A percentile compares a stretch with the other conserved stretches of the same genome.
These are phyloP conservation scores for Alloscopus bannaensis DNA, from an alignment of 2,888 invertebrate genomes.

Conservation along the genomic window DNA sequence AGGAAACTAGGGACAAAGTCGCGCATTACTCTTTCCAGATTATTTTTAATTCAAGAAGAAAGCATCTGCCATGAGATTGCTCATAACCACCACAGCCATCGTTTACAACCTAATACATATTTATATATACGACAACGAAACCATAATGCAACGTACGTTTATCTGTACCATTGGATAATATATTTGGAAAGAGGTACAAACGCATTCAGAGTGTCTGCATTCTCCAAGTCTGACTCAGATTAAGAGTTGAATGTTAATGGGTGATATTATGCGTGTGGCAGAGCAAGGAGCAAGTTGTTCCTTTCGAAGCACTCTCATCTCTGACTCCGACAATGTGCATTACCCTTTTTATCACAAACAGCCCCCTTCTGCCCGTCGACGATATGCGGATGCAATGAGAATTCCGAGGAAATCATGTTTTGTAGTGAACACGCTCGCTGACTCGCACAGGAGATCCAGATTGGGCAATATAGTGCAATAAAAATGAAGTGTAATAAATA, in stretches of 20 bases:
- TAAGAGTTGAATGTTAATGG: conserved; percentile 55
- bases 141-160: too few species aligned
- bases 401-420: conserved; percentile 13
- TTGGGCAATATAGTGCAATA: conserved; percentile 6
- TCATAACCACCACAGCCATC: too few species aligned
- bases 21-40: too few species aligned
- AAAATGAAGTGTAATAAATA: conserved; percentile 22
- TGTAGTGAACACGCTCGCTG: too few species aligned
- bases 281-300: conserved; percentile 13
- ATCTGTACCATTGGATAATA: too few species aligned
- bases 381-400: conserved; percentile 6
- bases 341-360: neutral
- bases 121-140: too few species aligned
- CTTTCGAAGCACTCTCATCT: neutral
- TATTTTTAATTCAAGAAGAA: too few species aligned
- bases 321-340: neutral
- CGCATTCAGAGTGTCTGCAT: conserved; percentile 51
- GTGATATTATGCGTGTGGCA: neutral
- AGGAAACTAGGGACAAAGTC: too few species aligned
- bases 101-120: too few species aligned
- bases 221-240: conserved; percentile 48
- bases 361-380: neutral
- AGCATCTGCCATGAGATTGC: too few species aligned
- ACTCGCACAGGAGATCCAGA: too few species aligned
- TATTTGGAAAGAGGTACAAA: too few species aligned